Evolutionary conservation across 2,113 vertebrate species (phyloP), one percentile per base, ranked within the genome.

Genomic region (Numida meleagris): DNA sequence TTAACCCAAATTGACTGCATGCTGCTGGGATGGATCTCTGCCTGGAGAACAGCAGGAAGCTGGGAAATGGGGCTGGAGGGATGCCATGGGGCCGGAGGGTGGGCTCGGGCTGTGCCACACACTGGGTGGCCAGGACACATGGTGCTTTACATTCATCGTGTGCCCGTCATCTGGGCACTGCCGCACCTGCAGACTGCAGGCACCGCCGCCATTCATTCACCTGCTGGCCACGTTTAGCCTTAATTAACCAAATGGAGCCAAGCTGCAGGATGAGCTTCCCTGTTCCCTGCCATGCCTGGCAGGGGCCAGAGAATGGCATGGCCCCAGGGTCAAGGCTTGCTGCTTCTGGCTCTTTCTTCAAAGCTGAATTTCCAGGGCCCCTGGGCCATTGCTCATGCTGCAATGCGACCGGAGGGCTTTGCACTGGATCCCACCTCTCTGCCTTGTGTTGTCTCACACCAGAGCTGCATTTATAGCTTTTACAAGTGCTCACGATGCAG

Each of bases 31-130:
- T 43, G 78, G 73, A 14, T 48, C 77, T 84, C 57, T 65, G 86
- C 85, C 95, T 93, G 70, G 95, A 96, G 77, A 50, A 23, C 62
- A 96, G 19, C 33, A 15, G 34, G 82, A 82, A 73, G 86, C 96
- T 88, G 92, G 95, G 96, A 95, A 91, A 94, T 91, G 81, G 73
- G 45, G 59, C 4, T 10, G 36, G 23, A 2, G 6, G 73, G 59
- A 19, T 42, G n/a, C 53, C 12, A 20, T 0, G 6, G 42, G n/a
- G 55, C 7, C n/a, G 42, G 34, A 11, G 13, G 34, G 5, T 59
- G 66, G 59, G 31, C 42, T 72, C 2, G 7, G 63, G 19, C 29
- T 13, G 1, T 3, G 31, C 48, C 6, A 0, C 7, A n/a, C 48
- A 21, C 19, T 40, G 0, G 2, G 23, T n/a, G 45, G 57, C 3